Conservation (phyloP, 2,888 invertebrate species). For the Rhagium mordax region DNA sequence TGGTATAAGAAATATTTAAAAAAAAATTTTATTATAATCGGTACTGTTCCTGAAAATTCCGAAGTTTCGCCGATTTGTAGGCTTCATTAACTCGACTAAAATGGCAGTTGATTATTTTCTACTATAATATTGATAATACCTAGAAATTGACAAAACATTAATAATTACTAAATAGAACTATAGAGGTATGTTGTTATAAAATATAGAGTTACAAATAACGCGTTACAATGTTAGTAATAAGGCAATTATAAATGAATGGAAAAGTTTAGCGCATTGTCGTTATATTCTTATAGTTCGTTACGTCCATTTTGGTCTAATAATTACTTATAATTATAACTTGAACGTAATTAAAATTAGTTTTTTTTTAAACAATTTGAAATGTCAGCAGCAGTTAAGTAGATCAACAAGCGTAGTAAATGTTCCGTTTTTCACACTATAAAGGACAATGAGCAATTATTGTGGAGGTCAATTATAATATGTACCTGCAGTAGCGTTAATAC, state of each 20-base stretch:
- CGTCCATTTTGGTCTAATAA: neutral
- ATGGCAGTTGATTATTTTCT: too few relatives aligned
- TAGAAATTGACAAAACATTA: too few relatives aligned
- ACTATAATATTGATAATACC: too few relatives aligned
- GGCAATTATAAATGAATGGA: neutral
- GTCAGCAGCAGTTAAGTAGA: conserved; percentile 44
- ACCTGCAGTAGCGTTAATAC: conserved; percentile 40
- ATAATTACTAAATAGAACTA: too few relatives aligned
- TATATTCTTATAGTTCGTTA: conserved; percentile 1
- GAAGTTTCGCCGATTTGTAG: too few relatives aligned
- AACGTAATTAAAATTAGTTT: conserved; percentile 3
- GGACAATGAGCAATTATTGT: conserved; percentile 51
- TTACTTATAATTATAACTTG: neutral
- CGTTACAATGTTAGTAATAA: too few relatives aligned
- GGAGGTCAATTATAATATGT: conserved; percentile 46
- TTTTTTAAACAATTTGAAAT: conserved; percentile 27
- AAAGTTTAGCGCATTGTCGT: neutral
- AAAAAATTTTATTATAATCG: too few relatives aligned
- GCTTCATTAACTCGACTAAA: too few relatives aligned
- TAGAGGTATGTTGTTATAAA: too few relatives aligned
- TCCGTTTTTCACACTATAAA: conserved; percentile 38
- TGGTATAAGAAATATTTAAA: too few relatives aligned
- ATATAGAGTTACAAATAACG: too few relatives aligned
- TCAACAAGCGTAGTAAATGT: conserved; percentile 41
- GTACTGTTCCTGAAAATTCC: too few relatives aligned